phyloP scores from a whole-genome alignment of 2,888 invertebrate species.

The Balanococcus diminutus region DNA sequence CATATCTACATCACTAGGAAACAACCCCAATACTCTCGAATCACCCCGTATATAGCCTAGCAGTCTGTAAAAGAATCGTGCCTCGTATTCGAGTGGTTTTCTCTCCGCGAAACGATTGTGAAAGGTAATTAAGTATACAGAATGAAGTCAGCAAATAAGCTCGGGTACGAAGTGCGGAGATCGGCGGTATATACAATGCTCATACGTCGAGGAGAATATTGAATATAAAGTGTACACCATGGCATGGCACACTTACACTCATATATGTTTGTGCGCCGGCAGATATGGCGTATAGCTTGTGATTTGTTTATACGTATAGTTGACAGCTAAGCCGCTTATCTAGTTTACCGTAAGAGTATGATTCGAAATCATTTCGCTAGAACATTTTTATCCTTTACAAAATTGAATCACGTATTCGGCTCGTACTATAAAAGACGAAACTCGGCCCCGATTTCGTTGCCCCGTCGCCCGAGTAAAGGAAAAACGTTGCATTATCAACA shows the following conservation, averaged over 20 bases:
- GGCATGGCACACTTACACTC: neutral
- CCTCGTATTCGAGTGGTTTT: too few relatives aligned
- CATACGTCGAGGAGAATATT: neutral
- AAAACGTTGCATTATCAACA: slow-evolving; percentile 19
- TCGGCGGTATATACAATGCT: too few relatives aligned
- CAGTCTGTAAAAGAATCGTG: too few relatives aligned
- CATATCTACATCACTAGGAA: too few relatives aligned
- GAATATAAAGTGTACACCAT: neutral
- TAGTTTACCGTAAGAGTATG: slow-evolving; percentile 30
- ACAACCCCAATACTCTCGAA: too few relatives aligned
- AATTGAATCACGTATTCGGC: slow-evolving; percentile 35
- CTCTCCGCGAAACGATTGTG: too few relatives aligned
- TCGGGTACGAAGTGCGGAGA: neutral
- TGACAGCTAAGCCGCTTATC: slow-evolving; percentile 42
- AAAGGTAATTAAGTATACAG: slow-evolving; percentile 9
- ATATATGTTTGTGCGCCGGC: neutral
- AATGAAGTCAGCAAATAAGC: neutral
- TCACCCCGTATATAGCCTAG: neutral
- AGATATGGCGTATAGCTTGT: slow-evolving; percentile 14
- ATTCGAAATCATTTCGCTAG: slow-evolving; percentile 40
- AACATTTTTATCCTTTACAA: slow-evolving; percentile 29
- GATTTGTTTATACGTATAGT: slow-evolving; percentile 39
- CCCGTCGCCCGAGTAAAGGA: neutral
- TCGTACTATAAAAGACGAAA: neutral
- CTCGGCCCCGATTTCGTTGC: neutral